phyloP scores from a whole-genome alignment of 2,113 vertebrate species.

The Tragelaphus strepsiceros region DNA sequence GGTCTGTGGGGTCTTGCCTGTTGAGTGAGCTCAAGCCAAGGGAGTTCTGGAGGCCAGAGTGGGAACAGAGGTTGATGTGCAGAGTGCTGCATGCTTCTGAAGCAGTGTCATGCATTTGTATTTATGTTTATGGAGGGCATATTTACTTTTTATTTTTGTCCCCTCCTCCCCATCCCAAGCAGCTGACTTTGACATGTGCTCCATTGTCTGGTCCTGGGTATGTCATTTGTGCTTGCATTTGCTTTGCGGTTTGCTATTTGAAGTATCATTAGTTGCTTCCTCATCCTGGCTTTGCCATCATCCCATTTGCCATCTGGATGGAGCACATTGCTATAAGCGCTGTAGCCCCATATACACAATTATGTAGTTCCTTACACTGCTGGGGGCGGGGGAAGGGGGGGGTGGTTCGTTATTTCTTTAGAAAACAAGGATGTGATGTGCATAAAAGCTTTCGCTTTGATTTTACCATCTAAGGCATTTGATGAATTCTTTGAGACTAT shows the following conservation, averaged over 20 bases:
- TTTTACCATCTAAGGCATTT: constrained; percentile 53
- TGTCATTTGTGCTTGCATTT: constrained; percentile 67
- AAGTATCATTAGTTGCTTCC: constrained; percentile 75
- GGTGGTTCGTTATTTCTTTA: constrained; percentile 60
- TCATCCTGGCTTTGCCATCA: constrained; percentile 67
- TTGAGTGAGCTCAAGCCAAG: not conserved
- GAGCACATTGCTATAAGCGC: constrained; percentile 50
- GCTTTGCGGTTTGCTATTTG: constrained; percentile 70
- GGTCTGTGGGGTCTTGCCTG: too few species aligned
- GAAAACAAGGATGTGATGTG: constrained; percentile 68
- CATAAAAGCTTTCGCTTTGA: constrained; percentile 55
- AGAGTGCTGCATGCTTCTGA: not conserved
- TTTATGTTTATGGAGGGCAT: constrained; percentile 58
- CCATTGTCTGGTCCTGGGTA: constrained; percentile 60
- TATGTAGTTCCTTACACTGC: constrained; percentile 60
- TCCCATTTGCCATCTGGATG: constrained; percentile 75
- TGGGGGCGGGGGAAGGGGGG: constrained; percentile 43
- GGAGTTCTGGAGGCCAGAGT: not conserved
- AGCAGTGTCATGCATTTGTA: constrained; percentile 23
- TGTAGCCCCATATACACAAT: constrained; percentile 57
- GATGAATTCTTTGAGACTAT: constrained; percentile 59
- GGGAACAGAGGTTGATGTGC: not conserved
- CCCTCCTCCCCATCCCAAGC: constrained; percentile 37
- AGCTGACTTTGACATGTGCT: constrained; percentile 74
- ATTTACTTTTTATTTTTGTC: constrained; percentile 66